Base-by-base conservation (phyloP, 2,888 invertebrate species). In the Erynnis tages region DNA sequence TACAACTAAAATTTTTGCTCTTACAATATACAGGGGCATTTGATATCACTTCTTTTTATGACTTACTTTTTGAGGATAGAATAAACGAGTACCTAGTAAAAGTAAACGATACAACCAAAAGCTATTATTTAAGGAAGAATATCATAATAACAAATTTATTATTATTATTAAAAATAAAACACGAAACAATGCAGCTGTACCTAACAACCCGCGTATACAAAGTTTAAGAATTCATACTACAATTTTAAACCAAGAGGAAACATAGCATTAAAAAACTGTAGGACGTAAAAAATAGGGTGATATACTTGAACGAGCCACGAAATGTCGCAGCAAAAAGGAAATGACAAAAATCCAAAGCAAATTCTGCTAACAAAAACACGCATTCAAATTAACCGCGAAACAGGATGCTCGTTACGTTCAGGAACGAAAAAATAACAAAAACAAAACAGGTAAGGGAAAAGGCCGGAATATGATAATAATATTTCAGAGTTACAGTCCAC, bases 301-400 rank as follows among this genome's bases (percentile, higher is more conserved):
- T 43, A 43, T 41, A 49, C 41, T 50, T 44, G 35, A 58, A 54
- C 54, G 54, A 49, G 47, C 29, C 47, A 54, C 57, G 48, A 53
- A 49, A 54, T 50, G 53, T 55, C 46, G 57, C 60, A 58, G 57
- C 55, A 58, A 61, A 61, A 62, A 59, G 66, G 59, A 66, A 71
- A 70, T 63, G 67, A 68, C 73, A 73, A 76, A 77, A 76, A 73
- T 69, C 64, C 71, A 68, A 68, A 66, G 67, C 67, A 69, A 79
- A 73, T 70, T 73, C 67, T 69, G 69, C 71, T 62, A 73, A 79
- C 76, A 79, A 79, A 79, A 82, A 82, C 76, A 75, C 71, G 76
- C 73, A 79, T 81, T 76, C 76, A 81, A 84, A 85, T 84, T 85
- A 85, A 82, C 82, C 76, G 66, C 73, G 67, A 66, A 75, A 77